Conservation (phyloP, 2,888 invertebrate genomes). For the Cyaniris semiargus region DNA sequence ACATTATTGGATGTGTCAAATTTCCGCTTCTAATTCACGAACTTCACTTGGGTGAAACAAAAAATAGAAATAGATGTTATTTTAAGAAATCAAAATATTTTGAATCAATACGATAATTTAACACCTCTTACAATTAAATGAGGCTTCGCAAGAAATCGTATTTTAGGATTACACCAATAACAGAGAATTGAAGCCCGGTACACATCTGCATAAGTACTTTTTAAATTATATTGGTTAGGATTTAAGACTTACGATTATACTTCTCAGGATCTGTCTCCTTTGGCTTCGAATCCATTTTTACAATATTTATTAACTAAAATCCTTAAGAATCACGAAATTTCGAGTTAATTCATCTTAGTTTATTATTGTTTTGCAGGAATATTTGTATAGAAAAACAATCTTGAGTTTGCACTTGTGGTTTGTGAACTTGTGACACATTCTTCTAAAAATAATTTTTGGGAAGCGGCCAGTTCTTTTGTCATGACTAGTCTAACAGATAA, state of each 20-base stretch:
- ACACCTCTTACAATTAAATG: not conserved
- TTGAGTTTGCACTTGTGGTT: slow-evolving; percentile 46
- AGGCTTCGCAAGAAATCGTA: not conserved
- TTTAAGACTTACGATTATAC: slow-evolving; percentile 53
- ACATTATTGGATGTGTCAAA: not conserved
- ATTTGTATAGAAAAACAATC: slow-evolving; percentile 56
- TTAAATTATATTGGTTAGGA: not conserved
- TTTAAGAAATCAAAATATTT: not conserved
- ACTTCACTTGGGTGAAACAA: not conserved
- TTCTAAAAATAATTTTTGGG: slow-evolving; percentile 65
- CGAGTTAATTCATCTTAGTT: slow-evolving; percentile 47
- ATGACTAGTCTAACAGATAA: slow-evolving; percentile 63
- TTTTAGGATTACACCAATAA: not conserved
- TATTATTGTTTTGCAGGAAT: slow-evolving; percentile 47
- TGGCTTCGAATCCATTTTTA: slow-evolving; percentile 41
- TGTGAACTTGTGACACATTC: slow-evolving; percentile 50
- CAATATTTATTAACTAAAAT: slow-evolving; percentile 35
- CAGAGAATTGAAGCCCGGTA: not conserved
- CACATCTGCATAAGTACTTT: not conserved
- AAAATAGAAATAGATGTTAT: not conserved
- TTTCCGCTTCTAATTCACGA: not conserved
- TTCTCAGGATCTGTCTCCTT: slow-evolving; percentile 44
- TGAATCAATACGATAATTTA: not conserved
- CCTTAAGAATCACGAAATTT: slow-evolving; percentile 44
- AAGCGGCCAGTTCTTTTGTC: slow-evolving; percentile 69